Conservation (phyloP, 1,140 invertebrate species). For the Marisa cornuarietis region DNA sequence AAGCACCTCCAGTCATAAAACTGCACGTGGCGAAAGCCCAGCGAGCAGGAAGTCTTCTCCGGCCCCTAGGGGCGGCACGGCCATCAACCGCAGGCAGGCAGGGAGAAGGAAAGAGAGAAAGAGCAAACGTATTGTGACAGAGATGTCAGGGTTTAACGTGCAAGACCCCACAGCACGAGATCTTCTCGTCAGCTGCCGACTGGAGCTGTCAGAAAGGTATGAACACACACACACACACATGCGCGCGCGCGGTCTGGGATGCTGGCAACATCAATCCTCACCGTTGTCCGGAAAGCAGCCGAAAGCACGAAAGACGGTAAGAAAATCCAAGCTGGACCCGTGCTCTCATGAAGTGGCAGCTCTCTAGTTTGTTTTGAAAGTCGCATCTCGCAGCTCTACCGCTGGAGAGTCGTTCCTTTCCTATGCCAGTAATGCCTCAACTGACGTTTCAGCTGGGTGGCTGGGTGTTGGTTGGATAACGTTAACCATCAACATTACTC, state of each 20-base stretch:
- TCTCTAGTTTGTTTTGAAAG: no score
- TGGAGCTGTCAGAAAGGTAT: not conserved
- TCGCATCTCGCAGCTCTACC: no score
- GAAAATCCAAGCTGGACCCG: no score
- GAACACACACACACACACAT: not conserved
- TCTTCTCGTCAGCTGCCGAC: not conserved
- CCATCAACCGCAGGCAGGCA: not conserved
- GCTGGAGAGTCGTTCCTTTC: no score
- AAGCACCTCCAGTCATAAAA: not conserved
- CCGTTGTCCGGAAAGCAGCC: no score
- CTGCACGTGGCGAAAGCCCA: not conserved
- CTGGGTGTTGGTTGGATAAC: no score
- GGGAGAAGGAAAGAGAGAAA: slow-evolving; percentile 23
- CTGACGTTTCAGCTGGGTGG: no score
- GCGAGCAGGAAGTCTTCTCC: not conserved
- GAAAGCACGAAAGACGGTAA: no score
- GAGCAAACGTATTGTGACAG: slow-evolving; percentile 13
- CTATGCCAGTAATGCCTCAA: no score
- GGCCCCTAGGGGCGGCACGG: not conserved
- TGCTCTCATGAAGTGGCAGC: no score
- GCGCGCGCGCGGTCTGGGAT: not conserved
- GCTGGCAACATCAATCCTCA: not conserved
- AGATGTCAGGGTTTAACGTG: not conserved
- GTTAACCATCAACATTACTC: no score
- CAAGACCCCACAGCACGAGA: not conserved